These are phyloP conservation scores for Cremastobaeus sp. DNA, from an alignment of 2,888 invertebrate genomes.

Conservation along the genomic window DNA sequence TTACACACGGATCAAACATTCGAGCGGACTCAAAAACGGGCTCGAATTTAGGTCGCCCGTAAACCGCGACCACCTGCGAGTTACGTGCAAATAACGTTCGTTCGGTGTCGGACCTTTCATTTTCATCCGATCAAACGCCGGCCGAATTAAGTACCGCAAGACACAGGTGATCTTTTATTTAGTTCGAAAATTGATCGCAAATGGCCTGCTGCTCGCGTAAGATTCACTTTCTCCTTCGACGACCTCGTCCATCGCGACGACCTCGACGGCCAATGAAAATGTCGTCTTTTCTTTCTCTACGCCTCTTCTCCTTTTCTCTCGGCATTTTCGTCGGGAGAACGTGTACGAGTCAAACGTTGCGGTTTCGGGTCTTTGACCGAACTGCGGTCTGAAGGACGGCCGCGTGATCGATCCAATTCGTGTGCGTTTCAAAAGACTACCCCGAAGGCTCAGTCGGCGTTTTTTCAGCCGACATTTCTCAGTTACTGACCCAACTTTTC, in stretches of 20 bases:
- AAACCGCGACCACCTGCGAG: no score
- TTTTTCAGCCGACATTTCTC: background rate
- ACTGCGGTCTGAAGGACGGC: conserved; percentile 44
- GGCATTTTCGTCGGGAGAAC: conserved; percentile 23
- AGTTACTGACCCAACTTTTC: no score
- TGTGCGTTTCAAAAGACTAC: conserved; percentile 1
- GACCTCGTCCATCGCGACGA: conserved; percentile 56
- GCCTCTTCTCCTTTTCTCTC: background rate
- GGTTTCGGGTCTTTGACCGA: conserved; percentile 56
- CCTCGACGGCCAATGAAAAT: conserved; percentile 55
- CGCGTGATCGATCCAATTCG: conserved; percentile 27
- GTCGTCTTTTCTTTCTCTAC: conserved; percentile 16
- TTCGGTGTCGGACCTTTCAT: no score
- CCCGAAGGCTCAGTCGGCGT: background rate
- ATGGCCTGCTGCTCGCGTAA: conserved; percentile 23
- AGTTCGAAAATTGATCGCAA: conserved; percentile 36
- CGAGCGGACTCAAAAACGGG: background rate
- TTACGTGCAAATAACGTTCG: no score
- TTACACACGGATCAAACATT: conserved; percentile 5
- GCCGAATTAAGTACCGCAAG: no score
- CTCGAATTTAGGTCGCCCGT: no score
- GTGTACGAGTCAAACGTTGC: conserved; percentile 14
- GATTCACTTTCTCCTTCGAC: conserved; percentile 56
- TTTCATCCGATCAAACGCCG: no score
- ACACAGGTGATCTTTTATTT: background rate